Evolutionary conservation across 2,113 vertebrate species (phyloP), one percentile per base, ranked within the genome.

Genomic region (Paradoxurus hermaphroditus): DNA sequence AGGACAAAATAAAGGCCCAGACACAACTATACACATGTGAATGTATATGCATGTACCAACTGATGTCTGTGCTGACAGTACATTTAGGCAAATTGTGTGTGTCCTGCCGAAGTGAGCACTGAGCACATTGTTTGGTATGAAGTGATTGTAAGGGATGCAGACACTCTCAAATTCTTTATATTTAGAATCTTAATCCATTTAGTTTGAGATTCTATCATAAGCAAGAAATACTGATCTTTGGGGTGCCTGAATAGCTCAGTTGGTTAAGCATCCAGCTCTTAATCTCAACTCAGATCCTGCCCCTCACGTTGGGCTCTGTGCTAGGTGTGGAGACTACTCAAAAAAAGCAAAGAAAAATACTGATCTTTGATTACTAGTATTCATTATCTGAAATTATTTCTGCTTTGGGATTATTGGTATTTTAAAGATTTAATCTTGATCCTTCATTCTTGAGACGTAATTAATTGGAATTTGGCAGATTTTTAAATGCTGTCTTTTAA

Each of bases 371-470:
- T 82, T 84, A 65, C 62, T 70, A 78, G 10, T 46, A 4, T 49
- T 90, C 23, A 62, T 95, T 82, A 90, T 87, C 70, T 78, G 92
- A 89, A 85, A 29, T 86, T 85, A 65, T 44, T 93, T 34, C 86
- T 93, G 29, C 56, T 72, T 92, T 95, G 12, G 31, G 88, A 67
- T 81, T 89, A 92, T 29, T 89, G 14, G 31, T 89, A 88, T 77
- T 95, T 94, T 94, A 84, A 81, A 89, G 23, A 51, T 94, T 90
- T 36, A 75, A 21, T 67, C 23, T 49, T 93, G n/a, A 62, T 63
- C 27, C 21, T n/a, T 82, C 49, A 68, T 75, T 93, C 95, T 95
- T 96, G 41, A 93, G 34, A 78, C 68, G 21, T 95, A 41, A 91
- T 91, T 88, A 91, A 77, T 81, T 91, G 4, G 86, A 91, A 81